phyloP scores from a whole-genome alignment of 2,888 invertebrate species.

The Trissolcus japonicus region DNA sequence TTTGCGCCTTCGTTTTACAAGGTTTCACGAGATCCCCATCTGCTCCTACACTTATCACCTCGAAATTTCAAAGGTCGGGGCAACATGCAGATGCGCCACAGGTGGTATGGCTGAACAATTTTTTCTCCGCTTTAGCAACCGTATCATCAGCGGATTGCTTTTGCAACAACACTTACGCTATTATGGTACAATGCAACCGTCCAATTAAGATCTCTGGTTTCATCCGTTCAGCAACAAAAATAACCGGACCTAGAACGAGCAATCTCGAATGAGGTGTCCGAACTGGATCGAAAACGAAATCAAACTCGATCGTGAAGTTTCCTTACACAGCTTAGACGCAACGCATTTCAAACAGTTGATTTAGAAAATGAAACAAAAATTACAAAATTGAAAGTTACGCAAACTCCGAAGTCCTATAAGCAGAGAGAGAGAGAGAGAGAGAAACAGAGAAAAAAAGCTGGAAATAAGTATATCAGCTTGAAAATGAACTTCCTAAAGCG shows the following conservation, averaged over 20 bases:
- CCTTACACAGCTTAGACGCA: too few relatives aligned
- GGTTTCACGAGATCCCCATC: slow-evolving; percentile 67
- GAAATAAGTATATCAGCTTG: too few relatives aligned
- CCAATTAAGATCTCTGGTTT: neutral
- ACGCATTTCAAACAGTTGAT: too few relatives aligned
- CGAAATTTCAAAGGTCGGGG: slow-evolving; percentile 37
- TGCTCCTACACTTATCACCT: slow-evolving; percentile 59
- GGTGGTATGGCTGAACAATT: slow-evolving; percentile 52
- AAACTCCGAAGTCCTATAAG: too few relatives aligned
- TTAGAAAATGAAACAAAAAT: too few relatives aligned
- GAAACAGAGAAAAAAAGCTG: too few relatives aligned
- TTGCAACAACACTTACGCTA: slow-evolving; percentile 21
- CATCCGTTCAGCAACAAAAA: too few relatives aligned
- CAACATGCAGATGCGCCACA: slow-evolving; percentile 53
- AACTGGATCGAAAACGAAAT: neutral
- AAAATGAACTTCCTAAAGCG: too few relatives aligned
- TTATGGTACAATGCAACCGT: neutral
- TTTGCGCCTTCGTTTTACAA: slow-evolving; percentile 53
- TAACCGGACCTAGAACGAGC: neutral
- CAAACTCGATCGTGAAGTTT: too few relatives aligned
- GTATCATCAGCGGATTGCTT: slow-evolving; percentile 23
- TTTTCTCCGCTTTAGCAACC: slow-evolving; percentile 18
- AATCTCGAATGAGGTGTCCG: too few relatives aligned
- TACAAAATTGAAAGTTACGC: too few relatives aligned
- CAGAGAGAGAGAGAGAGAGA: too few relatives aligned